Evolutionary conservation across 2,113 vertebrate species (phyloP).

Genomic region (Lasiurus cinereus): DNA sequence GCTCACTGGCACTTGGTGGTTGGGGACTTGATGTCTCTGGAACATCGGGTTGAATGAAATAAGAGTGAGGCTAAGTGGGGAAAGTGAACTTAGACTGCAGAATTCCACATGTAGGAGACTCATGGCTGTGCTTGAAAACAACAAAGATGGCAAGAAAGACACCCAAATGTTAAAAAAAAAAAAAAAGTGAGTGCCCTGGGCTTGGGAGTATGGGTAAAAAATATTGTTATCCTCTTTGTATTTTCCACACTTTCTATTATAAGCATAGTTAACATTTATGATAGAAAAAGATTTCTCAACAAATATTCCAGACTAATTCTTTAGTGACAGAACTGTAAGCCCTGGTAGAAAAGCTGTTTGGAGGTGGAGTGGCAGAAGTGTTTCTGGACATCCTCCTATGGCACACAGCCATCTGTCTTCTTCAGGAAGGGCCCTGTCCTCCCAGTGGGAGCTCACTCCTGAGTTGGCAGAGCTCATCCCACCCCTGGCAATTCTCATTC

Average conservation of each 20-base stretch:
- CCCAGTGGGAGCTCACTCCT: neutral
- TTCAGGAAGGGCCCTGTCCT: neutral
- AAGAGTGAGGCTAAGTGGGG: neutral
- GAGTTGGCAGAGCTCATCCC: neutral
- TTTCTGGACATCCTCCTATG: neutral
- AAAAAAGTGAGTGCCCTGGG: neutral
- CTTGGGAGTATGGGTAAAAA: neutral
- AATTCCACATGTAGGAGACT: neutral
- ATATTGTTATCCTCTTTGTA: neutral
- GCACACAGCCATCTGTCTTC: neutral
- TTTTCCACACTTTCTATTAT: neutral
- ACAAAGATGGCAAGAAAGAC: neutral
- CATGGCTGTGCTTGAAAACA: neutral
- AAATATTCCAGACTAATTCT: neutral
- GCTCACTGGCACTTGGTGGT: neutral
- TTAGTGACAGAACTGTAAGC: neutral
- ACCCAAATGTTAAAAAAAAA: neutral
- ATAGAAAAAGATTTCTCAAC: neutral
- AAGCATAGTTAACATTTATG: conserved; percentile 12
- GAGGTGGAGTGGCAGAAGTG: neutral
- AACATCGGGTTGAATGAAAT: neutral
- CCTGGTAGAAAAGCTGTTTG: neutral
- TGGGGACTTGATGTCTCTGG: neutral
- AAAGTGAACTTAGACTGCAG: neutral
- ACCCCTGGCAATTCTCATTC: neutral